A percentile compares a stretch with the other conserved stretches of the same genome.
These are phyloP conservation scores for Hecatera dysodea DNA, from an alignment of 2,888 invertebrate genomes.

Conservation along the genomic window DNA sequence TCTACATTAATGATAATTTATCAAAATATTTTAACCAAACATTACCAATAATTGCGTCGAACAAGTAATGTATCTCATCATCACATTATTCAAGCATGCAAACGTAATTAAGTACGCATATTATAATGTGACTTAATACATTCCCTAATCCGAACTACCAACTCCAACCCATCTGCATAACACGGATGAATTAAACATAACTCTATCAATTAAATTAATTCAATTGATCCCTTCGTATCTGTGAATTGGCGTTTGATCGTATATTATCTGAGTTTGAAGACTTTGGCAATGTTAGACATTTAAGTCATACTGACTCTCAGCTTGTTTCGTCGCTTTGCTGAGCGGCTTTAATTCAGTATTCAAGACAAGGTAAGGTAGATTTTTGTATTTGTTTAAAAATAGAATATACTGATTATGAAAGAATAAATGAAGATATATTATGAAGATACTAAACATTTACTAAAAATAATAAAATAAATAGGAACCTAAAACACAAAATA, in stretches of 20 bases:
- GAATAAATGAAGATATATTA: too few species aligned
- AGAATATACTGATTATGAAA: too few species aligned
- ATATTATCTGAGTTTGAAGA: conserved; percentile 9
- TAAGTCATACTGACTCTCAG: neutral
- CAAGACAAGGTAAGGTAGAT: too few species aligned
- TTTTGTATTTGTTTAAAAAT: too few species aligned
- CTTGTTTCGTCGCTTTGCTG: neutral
- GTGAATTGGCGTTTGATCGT: neutral
- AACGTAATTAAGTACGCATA: conserved; percentile 45
- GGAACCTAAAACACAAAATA: too few species aligned
- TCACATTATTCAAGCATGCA: conserved; percentile 31
- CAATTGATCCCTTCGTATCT: conserved; percentile 22
- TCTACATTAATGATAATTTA: neutral
- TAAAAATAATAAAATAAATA: too few species aligned
- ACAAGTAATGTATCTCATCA: conserved; percentile 12
- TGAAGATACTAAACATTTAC: too few species aligned
- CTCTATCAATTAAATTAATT: conserved; percentile 27
- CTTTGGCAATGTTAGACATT: neutral
- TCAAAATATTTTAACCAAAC: neutral
- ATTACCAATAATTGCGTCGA: neutral
- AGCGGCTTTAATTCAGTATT: too few species aligned
- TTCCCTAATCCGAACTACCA: conserved; percentile 29
- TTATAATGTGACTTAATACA: conserved; percentile 38
- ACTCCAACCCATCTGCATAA: conserved; percentile 35
- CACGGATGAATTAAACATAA: conserved; percentile 44